Evolutionary conservation across 2,113 vertebrate genomes (phyloP).

Genomic region (Tretioscincus oriximinensis): DNA sequence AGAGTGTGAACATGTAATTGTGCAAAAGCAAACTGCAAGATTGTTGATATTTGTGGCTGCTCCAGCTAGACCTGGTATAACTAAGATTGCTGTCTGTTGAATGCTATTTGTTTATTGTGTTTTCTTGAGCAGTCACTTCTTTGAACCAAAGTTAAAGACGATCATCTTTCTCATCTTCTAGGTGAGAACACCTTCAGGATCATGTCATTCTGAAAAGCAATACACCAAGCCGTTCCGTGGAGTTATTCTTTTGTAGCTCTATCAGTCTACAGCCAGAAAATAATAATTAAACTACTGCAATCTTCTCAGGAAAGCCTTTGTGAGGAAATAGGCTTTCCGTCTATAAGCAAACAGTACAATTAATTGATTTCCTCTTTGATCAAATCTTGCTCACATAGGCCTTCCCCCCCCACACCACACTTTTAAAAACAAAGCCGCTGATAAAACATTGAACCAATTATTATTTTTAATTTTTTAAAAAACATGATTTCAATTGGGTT

Average conservation of each 20-base stretch:
- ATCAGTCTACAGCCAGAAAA: slow-evolving; percentile 55
- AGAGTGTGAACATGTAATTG: neutral
- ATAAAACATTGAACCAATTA: slow-evolving; percentile 72
- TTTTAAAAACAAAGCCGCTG: slow-evolving; percentile 70
- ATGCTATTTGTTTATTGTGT: neutral
- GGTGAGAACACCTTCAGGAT: slow-evolving; percentile 27
- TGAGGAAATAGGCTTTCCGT: slow-evolving; percentile 44
- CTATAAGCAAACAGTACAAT: slow-evolving; percentile 54
- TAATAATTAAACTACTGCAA: slow-evolving; percentile 33
- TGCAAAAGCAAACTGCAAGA: neutral
- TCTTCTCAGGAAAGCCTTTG: slow-evolving; percentile 14
- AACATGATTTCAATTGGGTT: slow-evolving; percentile 73
- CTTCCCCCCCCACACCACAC: neutral
- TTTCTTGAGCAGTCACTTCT: neutral
- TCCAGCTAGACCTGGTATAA: neutral
- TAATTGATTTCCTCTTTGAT: slow-evolving; percentile 40
- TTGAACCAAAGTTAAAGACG: neutral
- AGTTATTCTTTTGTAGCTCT: slow-evolving; percentile 54
- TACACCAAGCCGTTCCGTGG: slow-evolving; percentile 37
- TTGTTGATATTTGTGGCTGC: neutral
- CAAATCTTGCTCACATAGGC: slow-evolving; percentile 32
- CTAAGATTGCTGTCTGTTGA: neutral
- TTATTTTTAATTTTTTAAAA: slow-evolving; percentile 61
- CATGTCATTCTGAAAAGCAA: slow-evolving; percentile 46
- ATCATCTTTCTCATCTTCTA: neutral